phyloP scores from a whole-genome alignment of 2,888 invertebrate species.

The Nephrotoma appendiculata region DNA sequence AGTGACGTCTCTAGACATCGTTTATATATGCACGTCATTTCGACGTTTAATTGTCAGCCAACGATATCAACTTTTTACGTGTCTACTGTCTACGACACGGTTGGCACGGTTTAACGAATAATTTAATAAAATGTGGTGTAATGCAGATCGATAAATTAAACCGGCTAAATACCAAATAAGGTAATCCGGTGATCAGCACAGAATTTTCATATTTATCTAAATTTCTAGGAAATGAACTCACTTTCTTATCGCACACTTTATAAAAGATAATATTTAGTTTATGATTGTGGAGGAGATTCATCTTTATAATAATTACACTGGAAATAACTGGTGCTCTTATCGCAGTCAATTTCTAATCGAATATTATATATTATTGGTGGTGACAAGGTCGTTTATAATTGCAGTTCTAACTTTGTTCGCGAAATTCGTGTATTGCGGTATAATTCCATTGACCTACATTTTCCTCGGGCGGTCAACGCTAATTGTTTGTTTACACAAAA shows the following conservation, averaged over 20 bases:
- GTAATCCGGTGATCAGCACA: neutral
- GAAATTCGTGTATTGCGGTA: neutral
- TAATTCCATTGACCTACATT: too few relatives aligned
- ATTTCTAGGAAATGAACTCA: neutral
- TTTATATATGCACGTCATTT: neutral
- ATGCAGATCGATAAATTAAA: neutral
- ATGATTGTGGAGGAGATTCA: neutral
- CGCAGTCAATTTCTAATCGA: neutral
- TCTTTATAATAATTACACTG: neutral
- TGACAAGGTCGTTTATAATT: neutral
- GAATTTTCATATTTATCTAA: neutral
- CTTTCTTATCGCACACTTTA: neutral
- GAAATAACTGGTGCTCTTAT: neutral
- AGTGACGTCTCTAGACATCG: neutral
- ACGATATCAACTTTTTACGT: neutral
- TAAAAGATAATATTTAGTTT: neutral
- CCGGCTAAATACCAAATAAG: neutral
- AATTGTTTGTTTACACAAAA: too few relatives aligned
- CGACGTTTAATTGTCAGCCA: neutral
- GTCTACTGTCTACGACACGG: neutral
- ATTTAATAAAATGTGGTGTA: neutral
- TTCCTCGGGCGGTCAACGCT: too few relatives aligned
- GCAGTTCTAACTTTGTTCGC: neutral
- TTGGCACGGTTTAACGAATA: neutral
- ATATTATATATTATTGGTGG: neutral